Conservation (phyloP, 2,888 invertebrate genomes). For the Andrena hattorfiana region DNA sequence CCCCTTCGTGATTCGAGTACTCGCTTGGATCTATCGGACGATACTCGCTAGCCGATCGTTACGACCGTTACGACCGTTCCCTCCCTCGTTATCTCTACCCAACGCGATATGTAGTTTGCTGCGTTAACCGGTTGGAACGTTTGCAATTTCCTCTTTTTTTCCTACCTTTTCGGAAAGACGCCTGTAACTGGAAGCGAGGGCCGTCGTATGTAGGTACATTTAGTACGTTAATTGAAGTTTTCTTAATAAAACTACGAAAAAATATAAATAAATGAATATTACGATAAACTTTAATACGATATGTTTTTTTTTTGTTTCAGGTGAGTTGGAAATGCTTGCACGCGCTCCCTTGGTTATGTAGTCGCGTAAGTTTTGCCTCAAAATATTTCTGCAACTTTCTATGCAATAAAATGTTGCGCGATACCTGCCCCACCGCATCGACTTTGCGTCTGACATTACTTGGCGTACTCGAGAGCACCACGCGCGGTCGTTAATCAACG, state of each 20-base stretch:
- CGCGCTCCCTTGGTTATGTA: neutral
- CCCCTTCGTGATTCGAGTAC: conserved; percentile 14
- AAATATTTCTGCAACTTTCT: neutral
- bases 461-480: neutral
- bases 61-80: conserved; percentile 17
- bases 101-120: conserved; percentile 1
- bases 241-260: too few species aligned
- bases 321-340: conserved; percentile 1
- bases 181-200: too few species aligned
- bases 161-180: neutral
- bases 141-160: neutral
- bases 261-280: too few species aligned
- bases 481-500: conserved; percentile 4
- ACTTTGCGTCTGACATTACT: neutral
- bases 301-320: conserved; percentile 10
- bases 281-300: too few species aligned
- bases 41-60: conserved; percentile 17
- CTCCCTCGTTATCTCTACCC: neutral
- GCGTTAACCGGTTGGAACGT: conserved; percentile 3
- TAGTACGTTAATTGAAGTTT: too few species aligned
- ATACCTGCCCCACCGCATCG: neutral
- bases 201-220: too few species aligned
- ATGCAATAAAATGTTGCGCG: neutral
- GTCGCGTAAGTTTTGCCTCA: conserved; percentile 11
- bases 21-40: conserved; percentile 10